phyloP scores from a whole-genome alignment of 2,888 invertebrate species.

The Panorpa germanica region DNA sequence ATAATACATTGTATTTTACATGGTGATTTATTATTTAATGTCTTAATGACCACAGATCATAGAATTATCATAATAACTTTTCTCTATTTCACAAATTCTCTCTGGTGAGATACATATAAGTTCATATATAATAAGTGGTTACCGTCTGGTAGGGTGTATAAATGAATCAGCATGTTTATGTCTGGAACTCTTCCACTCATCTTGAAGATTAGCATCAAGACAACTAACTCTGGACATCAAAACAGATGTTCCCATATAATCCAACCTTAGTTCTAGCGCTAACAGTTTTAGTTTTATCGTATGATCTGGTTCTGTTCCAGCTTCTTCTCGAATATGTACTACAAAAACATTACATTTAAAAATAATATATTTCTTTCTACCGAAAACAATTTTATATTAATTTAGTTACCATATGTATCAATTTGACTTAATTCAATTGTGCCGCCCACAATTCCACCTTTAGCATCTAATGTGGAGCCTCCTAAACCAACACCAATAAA shows the following conservation, averaged over 20 bases:
- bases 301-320: slow-evolving; percentile 77
- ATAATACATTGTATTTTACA: too few species aligned
- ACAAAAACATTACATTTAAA: slow-evolving; percentile 14
- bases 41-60: neutral
- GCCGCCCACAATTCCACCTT: slow-evolving; percentile 95
- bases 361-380: slow-evolving; percentile 2
- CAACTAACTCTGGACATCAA: slow-evolving; percentile 78
- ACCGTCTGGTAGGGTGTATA: slow-evolving; percentile 13
- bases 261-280: slow-evolving; percentile 76
- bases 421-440: slow-evolving; percentile 80
- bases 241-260: slow-evolving; percentile 97
- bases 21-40: too few species aligned
- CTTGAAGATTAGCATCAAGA: slow-evolving; percentile 59
- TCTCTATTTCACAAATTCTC: neutral
- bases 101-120: neutral
- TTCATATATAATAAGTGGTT: slow-evolving; percentile 1
- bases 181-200: slow-evolving; percentile 59
- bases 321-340: slow-evolving; percentile 81
- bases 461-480: slow-evolving; percentile 83
- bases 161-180: slow-evolving; percentile 15
- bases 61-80: neutral
- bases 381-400: slow-evolving; percentile 6
- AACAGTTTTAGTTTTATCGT: slow-evolving; percentile 62
- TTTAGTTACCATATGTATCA: slow-evolving; percentile 52
- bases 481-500: slow-evolving; percentile 75